phyloP scores from a whole-genome alignment of 92 coral and sea anemone genomes.

The Phenganax stokvisi region DNA sequence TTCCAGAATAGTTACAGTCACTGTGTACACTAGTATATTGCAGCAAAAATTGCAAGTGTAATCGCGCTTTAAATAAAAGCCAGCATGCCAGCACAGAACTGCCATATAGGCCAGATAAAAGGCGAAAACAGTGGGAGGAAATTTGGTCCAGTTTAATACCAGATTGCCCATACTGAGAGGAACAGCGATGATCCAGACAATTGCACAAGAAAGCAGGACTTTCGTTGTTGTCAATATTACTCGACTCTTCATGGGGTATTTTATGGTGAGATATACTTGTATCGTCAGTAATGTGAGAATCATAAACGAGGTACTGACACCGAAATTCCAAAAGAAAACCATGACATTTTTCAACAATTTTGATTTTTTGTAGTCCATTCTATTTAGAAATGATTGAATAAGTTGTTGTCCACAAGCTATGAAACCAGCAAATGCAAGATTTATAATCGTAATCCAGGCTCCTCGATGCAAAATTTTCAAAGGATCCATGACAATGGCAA shows the following conservation, averaged over 20 bases:
- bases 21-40: too few species aligned
- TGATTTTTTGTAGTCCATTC: too few species aligned
- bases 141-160: too few species aligned
- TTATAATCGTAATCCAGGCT: background rate
- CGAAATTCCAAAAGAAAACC: background rate
- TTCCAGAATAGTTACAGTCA: too few species aligned
- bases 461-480: constrained; percentile 4
- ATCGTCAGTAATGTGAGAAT: background rate
- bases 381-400: too few species aligned
- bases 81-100: too few species aligned
- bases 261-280: constrained; percentile 7
- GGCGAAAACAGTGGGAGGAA: too few species aligned
- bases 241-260: constrained; percentile 18
- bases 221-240: constrained; percentile 2
- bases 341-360: too few species aligned
- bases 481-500: background rate
- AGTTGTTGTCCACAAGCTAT: background rate
- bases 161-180: constrained; percentile 57
- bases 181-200: constrained; percentile 53
- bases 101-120: too few species aligned
- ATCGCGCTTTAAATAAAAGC: too few species aligned
- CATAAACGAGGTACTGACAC: background rate
- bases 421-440: background rate
- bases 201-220: constrained; percentile 59
- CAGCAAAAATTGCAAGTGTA: too few species aligned